Base-by-base conservation (phyloP, 2,888 invertebrate genomes). In the Eupsilia transversa region DNA sequence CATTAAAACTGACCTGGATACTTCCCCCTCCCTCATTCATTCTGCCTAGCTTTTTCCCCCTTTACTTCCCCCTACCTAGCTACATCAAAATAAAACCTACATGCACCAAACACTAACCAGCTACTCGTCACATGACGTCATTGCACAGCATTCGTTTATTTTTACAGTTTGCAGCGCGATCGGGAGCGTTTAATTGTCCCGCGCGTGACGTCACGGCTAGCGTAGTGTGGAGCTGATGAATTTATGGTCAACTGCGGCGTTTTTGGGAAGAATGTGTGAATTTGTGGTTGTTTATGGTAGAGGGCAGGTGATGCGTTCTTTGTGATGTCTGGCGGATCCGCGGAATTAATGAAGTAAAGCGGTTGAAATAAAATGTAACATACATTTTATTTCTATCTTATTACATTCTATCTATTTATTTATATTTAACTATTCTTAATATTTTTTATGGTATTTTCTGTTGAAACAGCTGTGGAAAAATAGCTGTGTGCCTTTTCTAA, bases 101-200 rank as follows among this genome's bases (percentile, higher is more conserved):
- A 14, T 49, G 43, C 23, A 23, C n/a, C 57, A 61, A 63, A 71
- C 35, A 43, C 49, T 67, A 77, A 81, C 72, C 70, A 69, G 80
- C 61, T 67, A 46, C 57, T 59, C 54, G 83, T 67, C 56, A 63
- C 56, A 52, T 82, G 72, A 82, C 83, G 83, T 83, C 71, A 84
- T 30, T 56, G 67, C 17, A 35, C 33, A 43, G 35, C n/a, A 64
- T 69, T 74, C 80, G 70, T 83, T 83, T 83, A 66, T 74, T 83
- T 77, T 73, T 68, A 12, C 60, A 69, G 71, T 74, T 49, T 68
- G 80, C 65, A 52, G 49, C 67, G 49, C 67, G 71, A 70, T 76
- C 66, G 54, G 70, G 27, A 57, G 70, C 79, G 56, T 85, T 83
- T 85, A 85, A 85, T 83, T 83, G 85, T 83, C 66, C 70, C 57